Base-by-base conservation (phyloP, 2,888 invertebrate species). In the Drosophila pegasa region DNA sequence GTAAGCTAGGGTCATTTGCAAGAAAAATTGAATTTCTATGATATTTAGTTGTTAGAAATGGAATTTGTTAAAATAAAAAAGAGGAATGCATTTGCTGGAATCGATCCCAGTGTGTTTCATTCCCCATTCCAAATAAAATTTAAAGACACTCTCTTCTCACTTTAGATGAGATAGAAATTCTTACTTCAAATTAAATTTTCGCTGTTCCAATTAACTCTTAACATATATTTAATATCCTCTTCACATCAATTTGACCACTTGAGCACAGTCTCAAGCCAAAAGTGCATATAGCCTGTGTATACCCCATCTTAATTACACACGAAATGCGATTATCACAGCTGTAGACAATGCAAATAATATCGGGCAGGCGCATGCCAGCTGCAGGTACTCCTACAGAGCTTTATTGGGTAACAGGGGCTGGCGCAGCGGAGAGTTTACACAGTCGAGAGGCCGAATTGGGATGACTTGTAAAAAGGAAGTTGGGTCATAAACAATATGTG, bases 381-480 rank as follows among this genome's bases (percentile, higher is more conserved):
- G 62, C 56, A 71, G 62, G 33, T 48, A 25, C 37, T 47, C 48
- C 47, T 59, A 10, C 38, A 12, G 18, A 29, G 7, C 20, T 58
- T 71, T 76, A 67, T 60, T 57, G 72, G 72, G 14, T 52, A 71
- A 37, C 48, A 18, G 33, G 43, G 37, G 51, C 25, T 43, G 8
- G 14, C 40, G 37, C 45, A 16, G 6, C 14, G 4, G 20, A 67
- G 61, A 64, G 70, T 64, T 78, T 76, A 59, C 62, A 67, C 78
- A 78, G 76, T 69, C 70, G 78, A 74, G 74, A 70, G 62, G 43
- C 58, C 43, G 52, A 31, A 18, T 62, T 38, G 45, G 69, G 63
- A 83, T 88, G 88, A 84, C 86, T 84, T 77, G 77, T 79, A 58
- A 75, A 86, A 87, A 86, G 83, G 83, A 82, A 85, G 79, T 88